These are phyloP conservation scores for Montipora capitata DNA, from an alignment of 92 coral and sea anemone species.

Conservation along the genomic window DNA sequence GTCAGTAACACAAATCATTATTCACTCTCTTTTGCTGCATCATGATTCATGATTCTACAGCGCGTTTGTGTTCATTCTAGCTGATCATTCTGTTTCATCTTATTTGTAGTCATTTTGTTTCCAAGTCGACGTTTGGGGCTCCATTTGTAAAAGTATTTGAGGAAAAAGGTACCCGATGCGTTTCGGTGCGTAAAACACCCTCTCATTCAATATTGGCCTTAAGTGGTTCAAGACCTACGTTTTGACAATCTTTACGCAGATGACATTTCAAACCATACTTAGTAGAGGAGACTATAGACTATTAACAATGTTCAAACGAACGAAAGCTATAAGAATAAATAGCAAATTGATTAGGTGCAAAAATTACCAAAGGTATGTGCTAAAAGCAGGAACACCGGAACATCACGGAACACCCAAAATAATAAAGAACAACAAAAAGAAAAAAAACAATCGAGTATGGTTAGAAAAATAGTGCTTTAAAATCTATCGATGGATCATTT, in stretches of 20 bases:
- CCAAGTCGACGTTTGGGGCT: conserved; percentile 97
- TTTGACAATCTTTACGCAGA: no score
- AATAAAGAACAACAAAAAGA: no score
- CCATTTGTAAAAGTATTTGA: conserved; percentile 93
- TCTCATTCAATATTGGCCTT: no score
- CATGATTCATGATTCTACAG: no score
- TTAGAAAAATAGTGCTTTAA: no score
- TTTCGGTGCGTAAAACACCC: conserved; percentile 84
- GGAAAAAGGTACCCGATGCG: conserved; percentile 92
- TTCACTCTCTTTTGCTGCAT: background rate
- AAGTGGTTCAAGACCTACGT: no score
- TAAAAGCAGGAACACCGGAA: no score
- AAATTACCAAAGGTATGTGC: background rate
- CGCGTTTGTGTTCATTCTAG: background rate
- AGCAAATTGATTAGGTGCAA: background rate
- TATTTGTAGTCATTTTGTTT: conserved; percentile 91
- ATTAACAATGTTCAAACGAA: background rate
- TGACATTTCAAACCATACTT: no score
- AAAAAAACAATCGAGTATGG: no score
- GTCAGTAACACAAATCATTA: conserved; percentile 46
- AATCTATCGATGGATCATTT: no score
- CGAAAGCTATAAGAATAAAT: background rate
- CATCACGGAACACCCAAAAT: no score
- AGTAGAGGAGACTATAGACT: no score
- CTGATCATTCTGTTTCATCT: background rate